Conservation (phyloP, 2,113 vertebrate genomes). For the Elachura formosa region DNA sequence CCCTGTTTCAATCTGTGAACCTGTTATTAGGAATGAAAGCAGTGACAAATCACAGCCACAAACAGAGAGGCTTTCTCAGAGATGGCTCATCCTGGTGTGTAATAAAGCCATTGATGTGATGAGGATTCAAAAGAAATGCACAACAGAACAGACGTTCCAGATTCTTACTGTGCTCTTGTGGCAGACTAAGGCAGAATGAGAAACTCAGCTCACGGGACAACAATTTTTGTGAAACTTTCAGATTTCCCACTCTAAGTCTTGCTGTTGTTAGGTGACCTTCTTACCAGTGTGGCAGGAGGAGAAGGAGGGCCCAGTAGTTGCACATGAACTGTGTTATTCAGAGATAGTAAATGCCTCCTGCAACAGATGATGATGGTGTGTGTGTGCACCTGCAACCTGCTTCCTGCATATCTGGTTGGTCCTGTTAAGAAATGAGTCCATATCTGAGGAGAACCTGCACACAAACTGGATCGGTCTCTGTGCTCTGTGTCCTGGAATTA, state of each 20-base stretch:
- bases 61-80: neutral
- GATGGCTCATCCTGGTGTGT: neutral
- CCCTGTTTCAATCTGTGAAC: neutral
- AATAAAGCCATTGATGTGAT: neutral
- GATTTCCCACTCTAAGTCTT: neutral
- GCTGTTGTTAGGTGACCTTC: neutral
- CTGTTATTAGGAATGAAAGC: neutral
- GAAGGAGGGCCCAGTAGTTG: neutral
- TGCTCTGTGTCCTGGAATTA: neutral
- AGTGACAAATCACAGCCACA: neutral
- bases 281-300: neutral
- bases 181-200: neutral
- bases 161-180: neutral
- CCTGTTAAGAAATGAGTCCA: neutral
- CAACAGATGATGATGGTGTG: neutral
- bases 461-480: neutral
- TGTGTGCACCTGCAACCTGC: neutral
- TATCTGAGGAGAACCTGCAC: neutral
- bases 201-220: neutral
- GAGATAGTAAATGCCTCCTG: neutral
- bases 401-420: neutral
- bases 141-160: accelerated
- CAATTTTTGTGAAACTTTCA: neutral
- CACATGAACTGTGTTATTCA: neutral
- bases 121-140: neutral